Evolutionary conservation across 2,888 invertebrate genomes (phyloP), one percentile per base, ranked within the genome.

Genomic region (Lithophane semibrunnea): DNA sequence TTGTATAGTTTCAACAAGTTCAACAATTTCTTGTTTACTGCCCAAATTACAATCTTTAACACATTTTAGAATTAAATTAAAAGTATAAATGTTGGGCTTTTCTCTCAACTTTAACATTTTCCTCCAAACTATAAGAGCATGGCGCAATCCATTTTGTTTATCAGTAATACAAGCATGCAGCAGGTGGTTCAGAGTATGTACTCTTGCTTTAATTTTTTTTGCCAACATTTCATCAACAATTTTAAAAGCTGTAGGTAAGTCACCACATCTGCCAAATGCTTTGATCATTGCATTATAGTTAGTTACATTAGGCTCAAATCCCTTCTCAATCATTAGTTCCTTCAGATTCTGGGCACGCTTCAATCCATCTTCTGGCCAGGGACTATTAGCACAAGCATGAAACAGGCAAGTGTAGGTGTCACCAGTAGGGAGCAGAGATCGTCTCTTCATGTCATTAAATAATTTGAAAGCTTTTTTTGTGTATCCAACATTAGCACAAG

Each of bases 261-360:
- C 98, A 0, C 98, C 98, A 94, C 98, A 98, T 79, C 98, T 97
- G 0, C 99, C 99, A 95, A 98, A 99, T 2, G 99, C 98, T 96
- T 99, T 99, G 54, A 99, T 98, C 98, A 99, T 98, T 5, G 98
- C 97, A 96, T 99, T 98, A 91, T 98, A 99, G 90, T 98, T 98
- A 12, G 97, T 97, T 1, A 97, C 93, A 92, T 98, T 99, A 5
- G 98, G 97, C 83, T 97, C 96, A 84, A 97, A 95, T 12, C 97
- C 97, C 88, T 98, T 98, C 87, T 98, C 97, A 68, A 97, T 92
- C 97, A 99, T 98, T 7, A 97, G 94, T 77, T 97, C 94, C 73
- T 98, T 96, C 70, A 99, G 95, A 80, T 97, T 94, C 42, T 94
- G 96, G 0, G 99, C 98, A 91, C 97, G 97, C 72, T 97, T 95